Base-by-base conservation (phyloP, 2,888 invertebrate species). In the Pachymerium ferrugineum region DNA sequence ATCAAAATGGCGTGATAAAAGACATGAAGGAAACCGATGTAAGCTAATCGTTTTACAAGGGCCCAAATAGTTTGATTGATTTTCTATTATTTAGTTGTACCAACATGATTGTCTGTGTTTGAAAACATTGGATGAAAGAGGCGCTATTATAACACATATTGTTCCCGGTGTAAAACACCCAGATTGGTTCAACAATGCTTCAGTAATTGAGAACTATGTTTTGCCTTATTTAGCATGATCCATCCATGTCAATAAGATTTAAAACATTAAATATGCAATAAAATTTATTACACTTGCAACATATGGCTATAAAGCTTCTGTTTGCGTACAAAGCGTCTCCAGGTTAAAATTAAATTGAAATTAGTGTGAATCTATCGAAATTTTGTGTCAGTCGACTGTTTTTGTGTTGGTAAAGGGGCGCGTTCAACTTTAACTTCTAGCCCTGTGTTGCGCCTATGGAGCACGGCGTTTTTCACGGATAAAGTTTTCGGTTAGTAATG, bases 111-210 rank as follows among this genome's bases (percentile, higher is more conserved):
- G 85, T 29, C 94, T 96, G 77, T 96, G 96, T 0, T 84, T 96
- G 1, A 87, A 86, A 79, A 88, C 89, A 0, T 82, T 96, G 73
- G 89, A 92, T 79, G 82, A 88, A 73, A 82, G 84, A 6, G 87
- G 87, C 0, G 88, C 88, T 77, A 81, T 95, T 0, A 84, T 87
- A 73, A 80, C 90, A 0, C 84, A 91, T 74, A 89, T 90, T 0
- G 88, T 91, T 1, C 88, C 91, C 0, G 90, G 90, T n/a, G 87
- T 95, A 0, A 86, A 89, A 75, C 96, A 96, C 81, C 88, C 89
- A 78, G 86, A 87, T 74, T 96, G 96, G 96, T 93, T 94, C 79
- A 87, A 86, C 77, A 92, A 92, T 79, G 82, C 85, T 6, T 87
- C 88, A 73, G 88, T 96, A 70, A 88, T 91, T 5, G 89, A 91